phyloP scores from a whole-genome alignment of 2,888 invertebrate species.

The Lasioglossum lativentre region DNA sequence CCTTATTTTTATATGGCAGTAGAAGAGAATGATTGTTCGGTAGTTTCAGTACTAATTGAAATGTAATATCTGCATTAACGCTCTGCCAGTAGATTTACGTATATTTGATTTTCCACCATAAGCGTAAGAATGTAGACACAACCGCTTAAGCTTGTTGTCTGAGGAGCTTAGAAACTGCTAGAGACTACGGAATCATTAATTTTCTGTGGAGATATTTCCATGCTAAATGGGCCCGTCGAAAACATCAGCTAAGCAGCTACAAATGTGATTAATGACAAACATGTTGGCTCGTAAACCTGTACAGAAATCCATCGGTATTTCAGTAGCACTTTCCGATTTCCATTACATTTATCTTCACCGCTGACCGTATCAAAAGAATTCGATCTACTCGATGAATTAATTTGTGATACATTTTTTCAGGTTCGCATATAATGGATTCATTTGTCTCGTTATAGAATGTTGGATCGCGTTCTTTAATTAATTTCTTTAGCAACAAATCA shows the following conservation, averaged over 20 bases:
- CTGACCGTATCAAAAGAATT: neutral
- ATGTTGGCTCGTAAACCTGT: neutral
- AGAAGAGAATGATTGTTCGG: no score
- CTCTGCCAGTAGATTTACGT: no score
- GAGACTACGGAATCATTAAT: neutral
- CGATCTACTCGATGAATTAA: neutral
- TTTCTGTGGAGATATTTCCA: neutral
- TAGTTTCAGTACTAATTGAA: neutral
- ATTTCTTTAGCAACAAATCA: no score
- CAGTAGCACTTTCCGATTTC: neutral
- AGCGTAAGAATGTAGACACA: neutral
- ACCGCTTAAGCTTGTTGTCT: neutral
- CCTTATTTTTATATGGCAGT: no score
- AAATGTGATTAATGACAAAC: neutral
- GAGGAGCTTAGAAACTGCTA: neutral
- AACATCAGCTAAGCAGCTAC: neutral
- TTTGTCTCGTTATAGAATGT: neutral
- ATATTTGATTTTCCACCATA: neutral
- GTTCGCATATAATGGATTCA: neutral
- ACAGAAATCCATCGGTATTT: neutral
- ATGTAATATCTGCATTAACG: neutral
- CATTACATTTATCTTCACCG: neutral
- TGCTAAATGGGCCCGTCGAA: neutral
- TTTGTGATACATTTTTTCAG: neutral
- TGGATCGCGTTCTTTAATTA: no score